Conservation (phyloP, 2,113 vertebrate species). For the Anolis carolinensis region DNA sequence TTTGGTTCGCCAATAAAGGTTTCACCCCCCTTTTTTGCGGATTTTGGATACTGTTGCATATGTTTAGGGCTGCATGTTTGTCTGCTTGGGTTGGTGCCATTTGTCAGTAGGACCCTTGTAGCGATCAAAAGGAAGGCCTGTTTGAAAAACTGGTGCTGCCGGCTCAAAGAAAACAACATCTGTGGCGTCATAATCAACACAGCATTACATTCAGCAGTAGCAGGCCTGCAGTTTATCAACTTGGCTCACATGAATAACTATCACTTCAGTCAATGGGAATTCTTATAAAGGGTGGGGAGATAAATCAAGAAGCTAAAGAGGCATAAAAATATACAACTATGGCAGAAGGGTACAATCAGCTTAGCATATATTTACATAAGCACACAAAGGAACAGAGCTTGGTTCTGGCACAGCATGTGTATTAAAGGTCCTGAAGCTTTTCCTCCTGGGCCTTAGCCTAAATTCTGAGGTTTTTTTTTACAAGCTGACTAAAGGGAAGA, state of each 20-base stretch:
- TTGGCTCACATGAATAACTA: constrained; percentile 57
- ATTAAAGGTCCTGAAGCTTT: constrained; percentile 16
- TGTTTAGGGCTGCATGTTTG: constrained; percentile 24
- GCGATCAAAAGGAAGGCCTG: constrained; percentile 38
- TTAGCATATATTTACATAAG: constrained; percentile 60
- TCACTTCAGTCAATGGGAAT: constrained; percentile 60
- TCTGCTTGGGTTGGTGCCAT: constrained; percentile 12
- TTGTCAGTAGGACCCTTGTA: constrained; percentile 23
- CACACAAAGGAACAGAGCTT: constrained; percentile 53
- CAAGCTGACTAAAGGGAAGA: constrained; percentile 3
- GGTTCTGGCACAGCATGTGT: constrained; percentile 39
- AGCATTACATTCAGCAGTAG: constrained; percentile 1
- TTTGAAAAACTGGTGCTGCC: constrained; percentile 48
- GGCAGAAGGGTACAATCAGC: constrained; percentile 37
- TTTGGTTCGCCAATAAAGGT: no score
- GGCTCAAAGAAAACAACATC: constrained; percentile 54
- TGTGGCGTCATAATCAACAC: constrained; percentile 23
- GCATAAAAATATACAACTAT: constrained; percentile 55
- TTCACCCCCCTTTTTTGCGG: no score
- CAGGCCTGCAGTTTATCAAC: constrained; percentile 53
- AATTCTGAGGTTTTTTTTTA: constrained; percentile 8
- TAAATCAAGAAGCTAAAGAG: constrained; percentile 65
- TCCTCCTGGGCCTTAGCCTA: constrained; percentile 17
- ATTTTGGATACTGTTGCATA: constrained; percentile 7
- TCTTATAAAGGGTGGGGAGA: constrained; percentile 62